Evolutionary conservation across 2,797 vertebrate species (phyloP), one percentile per base, ranked within the genome.

Genomic region (Limnodromus scolopaceus): DNA sequence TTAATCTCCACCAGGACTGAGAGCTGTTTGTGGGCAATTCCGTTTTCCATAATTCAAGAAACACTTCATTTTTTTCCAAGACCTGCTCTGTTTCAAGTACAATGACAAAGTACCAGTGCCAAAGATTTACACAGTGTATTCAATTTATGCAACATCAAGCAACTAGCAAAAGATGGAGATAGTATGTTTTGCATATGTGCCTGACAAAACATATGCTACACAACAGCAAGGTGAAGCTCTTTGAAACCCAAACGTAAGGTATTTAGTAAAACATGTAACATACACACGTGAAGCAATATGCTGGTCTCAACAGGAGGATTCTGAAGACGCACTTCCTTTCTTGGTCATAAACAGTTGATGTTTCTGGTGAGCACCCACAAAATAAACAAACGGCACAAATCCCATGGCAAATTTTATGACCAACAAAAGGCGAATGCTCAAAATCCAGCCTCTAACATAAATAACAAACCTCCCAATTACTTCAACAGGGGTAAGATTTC

Each of bases 241-340:
- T 93, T 94, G 51, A 94, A 79, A 94, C 75, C n/a, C 24, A 66
- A 39, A 19, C 4, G 36, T 61, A 34, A 22, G 4, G 3, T 17
- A 39, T 34, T 38, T 58, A 32, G 13, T 28, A 63, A 79, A 61
- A 32, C 16, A n/a, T 1, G 5, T 16, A 70, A 48, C 5, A 38
- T 23, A 30, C 1, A 4, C 0, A 1, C 23, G 16, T 45, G 72
- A 58, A 74, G 20, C 12, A 38, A 28, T 4, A 11, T 16, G 45
- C 34, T 70, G 34, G 32, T 57, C 17, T 45, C 53, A 36, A 12
- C 54, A 49, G 46, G 28, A 38, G 49, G 39, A 48, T 16, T 60
- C 53, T 68, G n/a, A 43, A 81, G 51, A 60, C 36, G 25, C 24
- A 43, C 16, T 46, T 57, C 19, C 17, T 53, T 76, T 66, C 45